phyloP scores from a whole-genome alignment of 2,888 invertebrate genomes.

The Drosophila ustulata region DNA sequence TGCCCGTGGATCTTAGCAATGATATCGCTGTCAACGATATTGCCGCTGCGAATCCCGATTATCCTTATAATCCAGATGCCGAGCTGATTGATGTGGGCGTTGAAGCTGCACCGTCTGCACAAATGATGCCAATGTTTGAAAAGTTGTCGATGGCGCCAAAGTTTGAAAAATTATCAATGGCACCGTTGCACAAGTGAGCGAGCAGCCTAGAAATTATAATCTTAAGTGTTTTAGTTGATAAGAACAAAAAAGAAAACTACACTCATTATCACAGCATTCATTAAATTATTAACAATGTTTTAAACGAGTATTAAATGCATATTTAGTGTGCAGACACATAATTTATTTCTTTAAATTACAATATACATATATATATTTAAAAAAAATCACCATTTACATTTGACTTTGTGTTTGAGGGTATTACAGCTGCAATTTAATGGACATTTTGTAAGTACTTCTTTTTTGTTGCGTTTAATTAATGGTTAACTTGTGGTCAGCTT shows the following conservation, averaged over 20 bases:
- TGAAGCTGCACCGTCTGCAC: slow-evolving; percentile 28
- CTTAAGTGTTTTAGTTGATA: slow-evolving; percentile 58
- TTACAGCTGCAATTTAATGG: slow-evolving; percentile 1
- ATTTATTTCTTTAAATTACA: slow-evolving; percentile 54
- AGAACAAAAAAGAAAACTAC: slow-evolving; percentile 12
- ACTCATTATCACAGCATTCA: slow-evolving; percentile 38
- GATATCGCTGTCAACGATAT: slow-evolving; percentile 84
- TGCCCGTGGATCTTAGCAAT: slow-evolving; percentile 84
- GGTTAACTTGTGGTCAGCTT: slow-evolving; percentile 73
- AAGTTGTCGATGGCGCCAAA: slow-evolving; percentile 71
- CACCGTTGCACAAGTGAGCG: slow-evolving; percentile 45
- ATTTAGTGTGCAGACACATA: slow-evolving; percentile 36
- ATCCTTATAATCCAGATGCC: slow-evolving; percentile 83
- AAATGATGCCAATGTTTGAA: slow-evolving; percentile 74
- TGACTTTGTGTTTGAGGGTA: background rate
- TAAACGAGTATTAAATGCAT: slow-evolving; percentile 48
- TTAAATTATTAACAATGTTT: slow-evolving; percentile 53
- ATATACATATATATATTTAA: background rate
- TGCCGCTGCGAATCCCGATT: slow-evolving; percentile 80
- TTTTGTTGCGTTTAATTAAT: slow-evolving; percentile 64
- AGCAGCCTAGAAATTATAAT: slow-evolving; percentile 13
- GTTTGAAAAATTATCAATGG: slow-evolving; percentile 77
- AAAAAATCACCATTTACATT: slow-evolving; percentile 1
- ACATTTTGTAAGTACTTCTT: background rate
- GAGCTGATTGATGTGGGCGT: slow-evolving; percentile 81